Evolutionary conservation across 2,888 invertebrate genomes (phyloP).

Genomic region (Eristalinus sepulchralis): DNA sequence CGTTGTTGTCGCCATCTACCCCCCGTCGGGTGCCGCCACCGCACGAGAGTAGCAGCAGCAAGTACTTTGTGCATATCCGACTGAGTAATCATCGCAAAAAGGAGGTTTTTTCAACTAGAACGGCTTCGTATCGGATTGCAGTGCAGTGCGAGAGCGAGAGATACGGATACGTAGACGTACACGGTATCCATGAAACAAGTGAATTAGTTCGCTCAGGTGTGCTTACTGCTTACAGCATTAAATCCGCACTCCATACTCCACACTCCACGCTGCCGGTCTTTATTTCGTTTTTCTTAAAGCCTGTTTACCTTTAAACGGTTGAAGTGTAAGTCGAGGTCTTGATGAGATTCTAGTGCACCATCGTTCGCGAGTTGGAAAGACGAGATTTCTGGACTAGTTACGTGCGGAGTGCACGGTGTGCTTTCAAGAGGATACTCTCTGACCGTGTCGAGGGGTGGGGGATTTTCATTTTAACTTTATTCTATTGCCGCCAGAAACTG

Average conservation of each 20-base stretch:
- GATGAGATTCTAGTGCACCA: slow-evolving; percentile 46
- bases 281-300: slow-evolving; percentile 60
- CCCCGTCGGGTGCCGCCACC: background rate
- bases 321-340: slow-evolving; percentile 66
- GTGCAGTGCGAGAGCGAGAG: slow-evolving; percentile 21
- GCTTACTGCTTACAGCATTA: slow-evolving; percentile 67
- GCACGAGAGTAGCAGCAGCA: slow-evolving; percentile 14
- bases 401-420: background rate
- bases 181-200: slow-evolving; percentile 55
- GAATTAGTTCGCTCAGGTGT: slow-evolving; percentile 71
- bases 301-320: slow-evolving; percentile 57
- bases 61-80: slow-evolving; percentile 69
- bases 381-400: background rate
- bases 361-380: background rate
- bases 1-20: background rate
- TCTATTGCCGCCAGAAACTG: slow-evolving; percentile 1
- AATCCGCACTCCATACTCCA: slow-evolving; percentile 46
- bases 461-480: background rate
- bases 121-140: slow-evolving; percentile 71
- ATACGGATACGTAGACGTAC: slow-evolving; percentile 16
- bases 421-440: background rate
- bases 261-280: slow-evolving; percentile 39
- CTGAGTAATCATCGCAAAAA: slow-evolving; percentile 69
- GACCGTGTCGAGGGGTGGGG: background rate
- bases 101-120: slow-evolving; percentile 70